A percentile compares a stretch with the other conserved stretches of the same genome.
phyloP scores from a whole-genome alignment of 2,888 invertebrate genomes.

The Agriopis leucophaearia region DNA sequence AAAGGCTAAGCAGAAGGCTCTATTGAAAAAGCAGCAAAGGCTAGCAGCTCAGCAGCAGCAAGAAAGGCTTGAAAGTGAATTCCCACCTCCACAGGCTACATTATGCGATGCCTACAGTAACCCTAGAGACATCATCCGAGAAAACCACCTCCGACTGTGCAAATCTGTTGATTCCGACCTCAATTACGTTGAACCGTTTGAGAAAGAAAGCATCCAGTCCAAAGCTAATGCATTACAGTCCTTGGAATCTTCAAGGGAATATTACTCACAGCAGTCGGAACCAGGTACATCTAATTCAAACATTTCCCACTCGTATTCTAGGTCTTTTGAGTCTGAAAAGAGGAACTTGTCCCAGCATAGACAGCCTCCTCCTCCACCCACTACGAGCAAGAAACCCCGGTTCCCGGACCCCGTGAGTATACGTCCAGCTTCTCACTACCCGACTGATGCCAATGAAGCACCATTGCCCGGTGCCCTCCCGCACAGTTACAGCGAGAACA shows the following conservation, averaged over 20 bases:
- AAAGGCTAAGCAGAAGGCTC: slow-evolving; percentile 78
- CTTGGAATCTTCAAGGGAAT: slow-evolving; percentile 76
- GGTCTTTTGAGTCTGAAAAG: slow-evolving; percentile 67
- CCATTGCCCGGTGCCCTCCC: slow-evolving; percentile 56
- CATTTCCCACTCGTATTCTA: slow-evolving; percentile 63
- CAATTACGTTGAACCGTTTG: slow-evolving; percentile 82
- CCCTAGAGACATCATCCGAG: slow-evolving; percentile 76
- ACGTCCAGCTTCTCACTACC: slow-evolving; percentile 80
- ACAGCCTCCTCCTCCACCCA: slow-evolving; percentile 77
- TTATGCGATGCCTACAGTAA: slow-evolving; percentile 82
- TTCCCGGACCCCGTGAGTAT: slow-evolving; percentile 82
- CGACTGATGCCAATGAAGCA: slow-evolving; percentile 64
- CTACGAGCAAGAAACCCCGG: slow-evolving; percentile 76
- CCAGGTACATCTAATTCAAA: slow-evolving; percentile 63
- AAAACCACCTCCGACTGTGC: slow-evolving; percentile 73
- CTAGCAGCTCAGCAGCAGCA: slow-evolving; percentile 62
- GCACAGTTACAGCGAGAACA: slow-evolving; percentile 81
- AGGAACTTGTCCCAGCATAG: slow-evolving; percentile 66
- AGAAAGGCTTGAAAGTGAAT: slow-evolving; percentile 45
- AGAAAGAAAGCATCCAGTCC: slow-evolving; percentile 81
- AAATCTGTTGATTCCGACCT: slow-evolving; percentile 83
- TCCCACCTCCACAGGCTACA: slow-evolving; percentile 60
- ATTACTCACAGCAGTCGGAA: slow-evolving; percentile 66
- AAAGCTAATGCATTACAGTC: slow-evolving; percentile 79
- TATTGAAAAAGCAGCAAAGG: slow-evolving; percentile 79